These are phyloP conservation scores for Parus major DNA, from an alignment of 2,113 vertebrate genomes.

Conservation along the genomic window DNA sequence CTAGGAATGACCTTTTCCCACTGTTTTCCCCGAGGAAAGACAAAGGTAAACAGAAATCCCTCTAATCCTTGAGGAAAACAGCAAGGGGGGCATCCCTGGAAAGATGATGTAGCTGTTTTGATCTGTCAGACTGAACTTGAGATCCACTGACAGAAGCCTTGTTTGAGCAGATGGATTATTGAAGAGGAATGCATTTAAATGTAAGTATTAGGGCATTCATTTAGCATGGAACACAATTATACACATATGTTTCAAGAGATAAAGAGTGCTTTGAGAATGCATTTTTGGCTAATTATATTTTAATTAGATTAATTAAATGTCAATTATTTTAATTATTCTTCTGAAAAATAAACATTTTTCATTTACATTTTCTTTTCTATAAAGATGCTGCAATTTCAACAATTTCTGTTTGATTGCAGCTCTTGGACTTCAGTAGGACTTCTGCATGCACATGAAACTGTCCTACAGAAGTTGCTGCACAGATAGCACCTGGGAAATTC, in stretches of 20 bases:
- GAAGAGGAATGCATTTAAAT: neutral
- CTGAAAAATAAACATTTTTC: neutral
- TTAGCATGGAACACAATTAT: neutral
- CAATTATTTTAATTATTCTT: neutral
- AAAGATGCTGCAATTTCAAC: neutral
- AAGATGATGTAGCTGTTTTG: neutral
- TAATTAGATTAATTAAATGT: neutral
- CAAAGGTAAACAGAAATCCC: neutral
- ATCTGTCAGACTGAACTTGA: neutral
- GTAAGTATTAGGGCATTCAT: neutral
- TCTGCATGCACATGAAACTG: neutral
- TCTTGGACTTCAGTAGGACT: neutral
- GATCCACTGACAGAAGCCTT: neutral
- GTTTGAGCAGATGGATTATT: neutral
- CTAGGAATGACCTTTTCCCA: neutral
- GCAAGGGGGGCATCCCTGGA: rapidly evolving
- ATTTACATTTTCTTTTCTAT: neutral
- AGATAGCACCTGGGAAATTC: neutral
- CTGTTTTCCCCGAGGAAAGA: neutral
- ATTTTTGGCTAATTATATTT: neutral
- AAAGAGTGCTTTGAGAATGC: neutral
- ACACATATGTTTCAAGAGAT: neutral
- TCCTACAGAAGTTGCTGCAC: neutral
- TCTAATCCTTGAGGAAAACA: neutral
- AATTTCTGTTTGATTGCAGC: neutral